Evolutionary conservation across 2,888 invertebrate genomes (phyloP), one percentile per base, ranked within the genome.

Genomic region (Napeogenes inachia): DNA sequence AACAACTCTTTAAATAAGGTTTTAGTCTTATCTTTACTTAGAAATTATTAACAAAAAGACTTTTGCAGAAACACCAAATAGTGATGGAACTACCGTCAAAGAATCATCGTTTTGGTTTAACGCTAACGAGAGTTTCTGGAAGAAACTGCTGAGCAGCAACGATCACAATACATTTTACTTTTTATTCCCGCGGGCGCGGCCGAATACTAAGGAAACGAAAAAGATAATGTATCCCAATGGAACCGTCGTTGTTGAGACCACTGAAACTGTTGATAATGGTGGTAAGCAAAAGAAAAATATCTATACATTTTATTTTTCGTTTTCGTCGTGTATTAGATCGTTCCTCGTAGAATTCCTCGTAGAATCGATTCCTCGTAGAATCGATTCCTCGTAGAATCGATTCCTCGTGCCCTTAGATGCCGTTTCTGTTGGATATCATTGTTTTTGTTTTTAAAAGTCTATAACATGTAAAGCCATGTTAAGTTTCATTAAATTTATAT

Each of bases 171-270:
- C 75, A 0, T 58, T 82, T 12, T 78, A 78, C 46, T 67, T 81
- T 45, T 75, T 78, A 55, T 67, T 80, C 62, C 65, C 82, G 6
- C 65, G 73, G 6, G 63, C 70, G n/a, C 65, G 66, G 53, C 74
- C 78, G 45, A 21, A 45, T 13, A 33, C 45, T 60, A 79, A 69
- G 62, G 73, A 79, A 3, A 77, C 70, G 4, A 75, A 68, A 55
- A 79, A 73, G 0, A 80, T 74, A 4, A 69, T 79, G 35, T 74
- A 74, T 56, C 71, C 80, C 1, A 84, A 87, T 56, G 86, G 85
- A 1, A 84, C 85, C 30, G 30, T 30, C 30, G 30, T 50, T 30
- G 30, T 50, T 50, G 50, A 50, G 50, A 50, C 50, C 6, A 30
- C 30, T 50, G 30, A 50, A 30, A 50, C 50, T 21, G 12, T 30